Evolutionary conservation across 35 echinoderm and acorn worm genomes (phyloP).

Genomic region (Heliocidaris erythrogramma): DNA sequence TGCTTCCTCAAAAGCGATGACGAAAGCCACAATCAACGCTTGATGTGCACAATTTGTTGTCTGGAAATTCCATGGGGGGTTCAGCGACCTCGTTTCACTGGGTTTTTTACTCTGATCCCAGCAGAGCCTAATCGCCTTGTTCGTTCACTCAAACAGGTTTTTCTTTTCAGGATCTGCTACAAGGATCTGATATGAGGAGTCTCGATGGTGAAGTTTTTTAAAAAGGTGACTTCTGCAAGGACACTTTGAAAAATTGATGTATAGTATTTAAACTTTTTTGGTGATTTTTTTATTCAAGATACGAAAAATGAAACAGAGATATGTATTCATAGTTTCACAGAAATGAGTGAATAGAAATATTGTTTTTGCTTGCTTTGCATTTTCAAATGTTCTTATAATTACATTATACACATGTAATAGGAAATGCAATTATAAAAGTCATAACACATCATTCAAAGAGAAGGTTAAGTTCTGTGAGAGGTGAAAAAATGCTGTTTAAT

Average conservation of each 20-base stretch:
- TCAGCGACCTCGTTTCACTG: not conserved
- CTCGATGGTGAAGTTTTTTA: not conserved
- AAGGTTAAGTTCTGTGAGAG: too few species aligned
- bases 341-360: too few species aligned
- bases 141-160: not conserved
- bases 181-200: not conserved
- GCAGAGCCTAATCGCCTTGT: not conserved
- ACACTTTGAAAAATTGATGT: not conserved
- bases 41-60: slow-evolving; percentile 3
- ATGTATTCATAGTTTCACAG: too few species aligned
- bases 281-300: not conserved
- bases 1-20: slow-evolving; percentile 2
- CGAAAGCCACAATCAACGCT: slow-evolving; percentile 5
- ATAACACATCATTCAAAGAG: too few species aligned
- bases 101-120: not conserved
- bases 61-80: not conserved
- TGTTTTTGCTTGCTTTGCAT: too few species aligned
- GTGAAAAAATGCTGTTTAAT: too few species aligned
- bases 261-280: not conserved
- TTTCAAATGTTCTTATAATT: too few species aligned
- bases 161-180: not conserved
- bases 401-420: too few species aligned
- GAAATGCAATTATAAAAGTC: too few species aligned
- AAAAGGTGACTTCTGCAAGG: not conserved
- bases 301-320: not conserved